phyloP scores from a whole-genome alignment of 2,888 invertebrate genomes.

The Erannis defoliaria region DNA sequence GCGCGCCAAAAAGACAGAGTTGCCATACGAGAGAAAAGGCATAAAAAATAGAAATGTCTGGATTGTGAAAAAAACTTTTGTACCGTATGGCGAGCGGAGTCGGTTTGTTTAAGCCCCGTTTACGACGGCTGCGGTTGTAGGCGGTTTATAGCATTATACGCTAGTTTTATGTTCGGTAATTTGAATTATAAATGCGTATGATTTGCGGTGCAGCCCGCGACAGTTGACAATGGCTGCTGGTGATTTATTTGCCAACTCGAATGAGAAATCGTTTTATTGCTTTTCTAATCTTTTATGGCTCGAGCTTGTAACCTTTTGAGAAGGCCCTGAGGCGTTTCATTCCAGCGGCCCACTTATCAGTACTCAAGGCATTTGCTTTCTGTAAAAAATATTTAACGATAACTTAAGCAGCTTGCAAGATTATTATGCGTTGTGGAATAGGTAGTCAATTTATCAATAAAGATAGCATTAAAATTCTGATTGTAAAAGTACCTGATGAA shows the following conservation, averaged over 20 bases:
- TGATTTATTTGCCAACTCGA: constrained; percentile 43
- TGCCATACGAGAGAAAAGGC: constrained; percentile 54
- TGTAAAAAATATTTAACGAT: not conserved
- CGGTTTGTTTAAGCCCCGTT: constrained; percentile 66
- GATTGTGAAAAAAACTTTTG: constrained; percentile 63
- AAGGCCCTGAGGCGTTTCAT: constrained; percentile 26
- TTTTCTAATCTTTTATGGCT: constrained; percentile 32
- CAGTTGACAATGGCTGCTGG: constrained; percentile 43
- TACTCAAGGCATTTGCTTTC: constrained; percentile 1
- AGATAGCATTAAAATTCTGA: too few species aligned
- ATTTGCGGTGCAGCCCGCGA: constrained; percentile 43
- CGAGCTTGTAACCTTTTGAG: constrained; percentile 25
- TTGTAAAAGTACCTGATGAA: not conserved
- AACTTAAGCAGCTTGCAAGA: not conserved
- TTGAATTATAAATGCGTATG: constrained; percentile 49
- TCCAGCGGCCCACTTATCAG: constrained; percentile 23
- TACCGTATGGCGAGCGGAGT: constrained; percentile 67
- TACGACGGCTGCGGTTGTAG: constrained; percentile 47
- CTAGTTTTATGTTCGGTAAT: constrained; percentile 47
- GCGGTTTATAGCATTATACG: constrained; percentile 41
- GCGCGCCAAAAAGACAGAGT: constrained; percentile 63
- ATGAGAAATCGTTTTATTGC: constrained; percentile 43
- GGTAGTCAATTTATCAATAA: not conserved
- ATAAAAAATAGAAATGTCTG: constrained; percentile 51
- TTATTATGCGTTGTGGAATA: not conserved